These are phyloP conservation scores for Brevimyrus niger DNA, from an alignment of 2,113 vertebrate species.

Conservation along the genomic window DNA sequence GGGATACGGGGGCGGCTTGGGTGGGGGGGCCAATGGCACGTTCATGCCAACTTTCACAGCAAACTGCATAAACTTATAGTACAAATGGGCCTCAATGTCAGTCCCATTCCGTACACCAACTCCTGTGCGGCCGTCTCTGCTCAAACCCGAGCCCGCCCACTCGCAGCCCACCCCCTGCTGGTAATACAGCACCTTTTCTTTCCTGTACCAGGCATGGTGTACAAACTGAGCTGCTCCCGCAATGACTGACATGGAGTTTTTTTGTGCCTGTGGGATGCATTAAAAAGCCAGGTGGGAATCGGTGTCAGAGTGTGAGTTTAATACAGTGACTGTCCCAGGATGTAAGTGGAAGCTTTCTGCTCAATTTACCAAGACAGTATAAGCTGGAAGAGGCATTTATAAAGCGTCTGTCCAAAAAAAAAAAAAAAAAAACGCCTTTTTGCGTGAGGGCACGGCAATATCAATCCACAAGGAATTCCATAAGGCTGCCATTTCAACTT, in stretches of 20 bases:
- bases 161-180: neutral
- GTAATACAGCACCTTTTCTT: neutral
- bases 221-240: neutral
- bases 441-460: slow-evolving; percentile 43
- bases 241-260: neutral
- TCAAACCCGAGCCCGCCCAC: neutral
- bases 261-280: neutral
- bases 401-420: slow-evolving; percentile 21
- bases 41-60: slow-evolving; percentile 38
- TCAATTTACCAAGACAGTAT: slow-evolving; percentile 53
- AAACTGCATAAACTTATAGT: slow-evolving; percentile 29
- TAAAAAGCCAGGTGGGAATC: slow-evolving; percentile 29
- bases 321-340: slow-evolving; percentile 51
- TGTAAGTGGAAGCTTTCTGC: slow-evolving; percentile 47
- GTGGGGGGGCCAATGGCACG: slow-evolving; percentile 33
- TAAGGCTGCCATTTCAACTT: slow-evolving; percentile 60
- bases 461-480: slow-evolving; percentile 54
- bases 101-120: neutral
- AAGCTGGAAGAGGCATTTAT: slow-evolving; percentile 51
- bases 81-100: slow-evolving; percentile 8
- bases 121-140: neutral
- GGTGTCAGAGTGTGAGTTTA: slow-evolving; percentile 42
- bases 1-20: neutral
- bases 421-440: slow-evolving; percentile 29
- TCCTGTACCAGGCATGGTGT: neutral